Evolutionary conservation across 2,888 invertebrate species (phyloP).

Genomic region (Pemphredon lugubris): DNA sequence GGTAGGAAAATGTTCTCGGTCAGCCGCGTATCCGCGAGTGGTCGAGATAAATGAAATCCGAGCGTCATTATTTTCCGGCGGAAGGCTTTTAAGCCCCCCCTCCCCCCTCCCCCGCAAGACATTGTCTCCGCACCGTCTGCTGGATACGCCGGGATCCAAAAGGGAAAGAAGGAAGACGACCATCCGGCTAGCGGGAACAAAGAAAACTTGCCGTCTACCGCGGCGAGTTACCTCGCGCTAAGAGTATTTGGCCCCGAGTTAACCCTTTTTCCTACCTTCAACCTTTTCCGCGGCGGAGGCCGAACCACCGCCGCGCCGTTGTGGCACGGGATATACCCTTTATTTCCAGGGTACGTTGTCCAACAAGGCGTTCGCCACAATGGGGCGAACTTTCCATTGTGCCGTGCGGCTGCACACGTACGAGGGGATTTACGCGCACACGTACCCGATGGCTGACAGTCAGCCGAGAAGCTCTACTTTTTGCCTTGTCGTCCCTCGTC

Average conservation of each 20-base stretch:
- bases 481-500: slow-evolving; percentile 16
- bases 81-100: slow-evolving; percentile 29
- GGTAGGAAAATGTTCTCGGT: neutral
- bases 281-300: slow-evolving; percentile 29
- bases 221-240: slow-evolving; percentile 56
- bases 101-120: slow-evolving; percentile 20
- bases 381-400: slow-evolving; percentile 77
- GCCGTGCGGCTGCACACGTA: slow-evolving; percentile 17
- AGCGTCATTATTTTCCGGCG: slow-evolving; percentile 52
- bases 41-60: slow-evolving; percentile 45
- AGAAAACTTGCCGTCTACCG: slow-evolving; percentile 60
- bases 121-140: slow-evolving; percentile 58
- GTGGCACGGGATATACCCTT: slow-evolving; percentile 60
- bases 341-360: slow-evolving; percentile 69
- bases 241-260: slow-evolving; percentile 60
- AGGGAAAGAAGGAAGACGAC: slow-evolving; percentile 17
- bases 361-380: slow-evolving; percentile 71
- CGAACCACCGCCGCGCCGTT: slow-evolving; percentile 36
- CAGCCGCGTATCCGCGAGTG: slow-evolving; percentile 6
- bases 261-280: slow-evolving; percentile 60
- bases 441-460: slow-evolving; percentile 17
- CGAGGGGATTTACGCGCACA: neutral
- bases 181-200: slow-evolving; percentile 54
- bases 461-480: slow-evolving; percentile 38
- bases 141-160: slow-evolving; percentile 14